phyloP scores from a whole-genome alignment of 2,888 invertebrate genomes.

The Phanerotoma sp. region DNA sequence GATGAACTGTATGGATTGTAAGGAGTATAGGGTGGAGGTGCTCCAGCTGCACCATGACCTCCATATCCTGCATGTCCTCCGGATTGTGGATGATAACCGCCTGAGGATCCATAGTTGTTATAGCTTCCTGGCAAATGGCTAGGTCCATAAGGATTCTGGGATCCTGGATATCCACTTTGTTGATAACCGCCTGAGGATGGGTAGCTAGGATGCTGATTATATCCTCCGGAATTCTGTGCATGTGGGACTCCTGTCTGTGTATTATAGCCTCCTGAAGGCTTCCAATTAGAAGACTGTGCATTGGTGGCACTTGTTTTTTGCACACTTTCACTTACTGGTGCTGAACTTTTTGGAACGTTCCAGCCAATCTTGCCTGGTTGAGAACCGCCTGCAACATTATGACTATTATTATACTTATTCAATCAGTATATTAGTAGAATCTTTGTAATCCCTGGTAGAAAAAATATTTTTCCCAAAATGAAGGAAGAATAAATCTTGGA shows the following conservation, averaged over 20 bases:
- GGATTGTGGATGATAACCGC: conserved; percentile 21
- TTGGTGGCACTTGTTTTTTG: conserved; percentile 50
- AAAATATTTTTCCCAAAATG: too few species aligned
- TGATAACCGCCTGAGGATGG: conserved; percentile 24
- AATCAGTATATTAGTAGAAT: not conserved
- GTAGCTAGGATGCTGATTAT: conserved; percentile 16
- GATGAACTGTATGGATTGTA: conserved; percentile 36
- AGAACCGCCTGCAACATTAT: conserved; percentile 34
- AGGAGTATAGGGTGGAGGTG: not conserved
- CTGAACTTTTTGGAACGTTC: conserved; percentile 47
- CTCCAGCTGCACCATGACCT: too few species aligned
- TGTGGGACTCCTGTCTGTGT: conserved; percentile 14
- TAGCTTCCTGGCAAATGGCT: not conserved
- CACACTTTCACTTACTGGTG: conserved; percentile 38
- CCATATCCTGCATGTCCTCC: conserved; percentile 10
- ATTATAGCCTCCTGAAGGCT: conserved; percentile 38
- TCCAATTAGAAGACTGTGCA: conserved; percentile 40
- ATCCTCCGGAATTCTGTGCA: not conserved
- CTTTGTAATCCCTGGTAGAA: too few species aligned
- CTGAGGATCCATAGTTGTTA: conserved; percentile 13
- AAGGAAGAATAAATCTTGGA: too few species aligned
- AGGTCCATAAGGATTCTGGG: not conserved
- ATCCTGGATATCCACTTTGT: not conserved
- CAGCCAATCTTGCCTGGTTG: conserved; percentile 46
- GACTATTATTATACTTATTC: not conserved